These are phyloP conservation scores for Melanotaenia boesemani DNA, from an alignment of 2,797 vertebrate species.

Conservation along the genomic window DNA sequence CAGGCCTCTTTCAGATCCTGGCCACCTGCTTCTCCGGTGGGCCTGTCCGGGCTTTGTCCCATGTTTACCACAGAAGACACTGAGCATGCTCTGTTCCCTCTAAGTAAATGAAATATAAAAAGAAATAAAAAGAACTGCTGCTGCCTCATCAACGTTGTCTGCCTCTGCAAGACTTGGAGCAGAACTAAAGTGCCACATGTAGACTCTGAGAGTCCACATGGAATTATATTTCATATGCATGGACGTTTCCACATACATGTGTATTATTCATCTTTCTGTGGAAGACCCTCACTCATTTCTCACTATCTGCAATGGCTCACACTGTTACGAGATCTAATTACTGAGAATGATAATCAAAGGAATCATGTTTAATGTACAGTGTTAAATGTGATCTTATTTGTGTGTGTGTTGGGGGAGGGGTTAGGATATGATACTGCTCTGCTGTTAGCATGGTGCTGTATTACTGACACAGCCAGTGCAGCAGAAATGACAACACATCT, in stretches of 20 bases:
- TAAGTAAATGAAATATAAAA: background rate
- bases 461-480: background rate
- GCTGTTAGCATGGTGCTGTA: constrained; percentile 5
- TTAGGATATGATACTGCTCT: too few relatives aligned
- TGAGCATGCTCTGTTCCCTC: background rate
- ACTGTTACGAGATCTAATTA: background rate
- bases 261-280: background rate
- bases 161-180: background rate
- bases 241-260: background rate
- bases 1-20: too few relatives aligned
- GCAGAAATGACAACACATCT: constrained; percentile 35
- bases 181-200: background rate
- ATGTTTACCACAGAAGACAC: background rate
- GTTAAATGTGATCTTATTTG: too few relatives aligned
- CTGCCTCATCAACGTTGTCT: background rate
- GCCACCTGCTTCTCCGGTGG: too few relatives aligned
- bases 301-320: background rate
- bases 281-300: background rate
- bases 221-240: too few relatives aligned
- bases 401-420: background rate
- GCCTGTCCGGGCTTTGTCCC: too few relatives aligned
- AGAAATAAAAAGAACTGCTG: background rate
- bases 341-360: background rate
- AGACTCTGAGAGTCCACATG: background rate
- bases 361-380: too few relatives aligned